Base-by-base conservation (phyloP, 2,113 vertebrate genomes). In the human region DNA sequence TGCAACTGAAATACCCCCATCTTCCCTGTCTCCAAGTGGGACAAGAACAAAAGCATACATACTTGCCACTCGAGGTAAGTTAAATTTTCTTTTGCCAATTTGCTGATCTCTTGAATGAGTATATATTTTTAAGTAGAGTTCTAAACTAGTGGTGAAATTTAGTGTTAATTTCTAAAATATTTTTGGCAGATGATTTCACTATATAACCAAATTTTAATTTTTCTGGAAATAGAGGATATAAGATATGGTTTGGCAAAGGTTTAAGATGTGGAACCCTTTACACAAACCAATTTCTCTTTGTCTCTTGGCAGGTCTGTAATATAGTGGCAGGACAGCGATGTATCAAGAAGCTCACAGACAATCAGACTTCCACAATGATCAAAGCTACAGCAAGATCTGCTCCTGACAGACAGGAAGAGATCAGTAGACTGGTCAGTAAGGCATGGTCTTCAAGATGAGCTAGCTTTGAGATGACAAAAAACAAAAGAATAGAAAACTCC, bases 341-440 rank as follows among this genome's bases (percentile, higher is more conserved):
- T 84, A 99, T 99, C 97, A 99, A 99, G 98, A 99, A 99, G 93
- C 99, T 99, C 16, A 99, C 99, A 0, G 99, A 99, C 99, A 99
- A 99, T 99, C 99, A 99, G 97, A 99, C 99, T 0, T 99, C 99
- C 1, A 99, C 99, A 10, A 99, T 99, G 99, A 99, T 99, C 97
- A 99, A 99, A 98, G 99, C 99, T 4, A 99, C 99, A 0, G 99
- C 99, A 11, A 99, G 99, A 87, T 99, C 99, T 2, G 99, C 99
- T 35, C 99, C 99, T 0, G 99, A 99, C 98, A 98, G 99, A 64
- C 99, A 99, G 98, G 99, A 99, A 79, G 99, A 99, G 98, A 99
- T 99, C 99, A 99, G 99, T 98, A 98, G 99, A 97, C 98, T 99
- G 97, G 99, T 99, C 98, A 99, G 99, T 98, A 97, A 94, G 72